phyloP scores from a whole-genome alignment of 2,888 invertebrate genomes.

The Aplocera efformata region DNA sequence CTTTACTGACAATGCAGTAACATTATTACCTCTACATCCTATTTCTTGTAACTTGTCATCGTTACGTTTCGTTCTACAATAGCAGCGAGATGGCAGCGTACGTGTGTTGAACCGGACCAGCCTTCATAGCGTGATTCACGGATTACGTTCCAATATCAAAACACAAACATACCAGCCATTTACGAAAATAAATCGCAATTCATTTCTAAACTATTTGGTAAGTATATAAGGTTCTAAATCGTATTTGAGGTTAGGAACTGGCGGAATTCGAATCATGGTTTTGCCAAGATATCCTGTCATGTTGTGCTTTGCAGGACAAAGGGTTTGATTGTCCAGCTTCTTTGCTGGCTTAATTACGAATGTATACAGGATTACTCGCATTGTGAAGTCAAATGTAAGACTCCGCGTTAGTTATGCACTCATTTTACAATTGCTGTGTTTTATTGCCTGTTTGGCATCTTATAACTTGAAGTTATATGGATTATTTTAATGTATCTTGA shows the following conservation, averaged over 20 bases:
- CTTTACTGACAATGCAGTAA: conserved; percentile 18
- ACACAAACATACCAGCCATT: conserved; percentile 29
- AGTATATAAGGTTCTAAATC: conserved; percentile 21
- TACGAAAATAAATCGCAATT: conserved; percentile 9
- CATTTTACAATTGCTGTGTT: conserved; percentile 25
- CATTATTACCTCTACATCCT: conserved; percentile 4
- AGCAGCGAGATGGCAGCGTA: conserved; percentile 38
- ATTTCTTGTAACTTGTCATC: conserved; percentile 56
- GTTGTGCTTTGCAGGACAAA: conserved; percentile 52
- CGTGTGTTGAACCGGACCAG: conserved; percentile 49
- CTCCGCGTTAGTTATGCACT: conserved; percentile 21
- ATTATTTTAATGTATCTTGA: too few species aligned
- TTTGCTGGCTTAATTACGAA: conserved; percentile 58
- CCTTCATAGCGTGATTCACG: conserved; percentile 61
- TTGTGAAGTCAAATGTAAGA: conserved; percentile 40
- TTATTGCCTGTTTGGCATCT: conserved; percentile 1
- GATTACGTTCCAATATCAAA: conserved; percentile 48
- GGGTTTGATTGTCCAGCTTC: conserved; percentile 49
- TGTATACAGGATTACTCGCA: conserved; percentile 41
- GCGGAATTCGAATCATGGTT: conserved; percentile 23
- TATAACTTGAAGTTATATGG: not conserved
- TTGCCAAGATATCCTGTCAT: conserved; percentile 43
- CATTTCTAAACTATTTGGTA: conserved; percentile 15
- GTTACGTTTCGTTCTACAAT: conserved; percentile 52
- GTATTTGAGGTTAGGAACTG: conserved; percentile 9